Evolutionary conservation across 37 sponge, comb jelly and placozoan species (phyloP).

Genomic region (Ianthella basta): DNA sequence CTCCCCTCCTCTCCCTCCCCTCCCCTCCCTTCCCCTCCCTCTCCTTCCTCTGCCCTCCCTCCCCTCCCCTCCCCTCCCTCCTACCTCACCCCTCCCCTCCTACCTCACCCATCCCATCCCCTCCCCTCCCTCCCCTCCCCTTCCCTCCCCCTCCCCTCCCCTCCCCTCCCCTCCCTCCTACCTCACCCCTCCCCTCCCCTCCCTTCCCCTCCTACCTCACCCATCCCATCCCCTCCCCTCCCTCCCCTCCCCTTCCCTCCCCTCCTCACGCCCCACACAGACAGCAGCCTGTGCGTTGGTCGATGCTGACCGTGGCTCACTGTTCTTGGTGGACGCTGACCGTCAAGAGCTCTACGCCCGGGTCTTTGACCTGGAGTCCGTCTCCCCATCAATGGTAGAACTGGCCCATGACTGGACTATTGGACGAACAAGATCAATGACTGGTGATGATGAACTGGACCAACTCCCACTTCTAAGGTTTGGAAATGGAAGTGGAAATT

Average conservation of each 20-base stretch:
- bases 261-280: background rate
- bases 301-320: slow-evolving; percentile 42
- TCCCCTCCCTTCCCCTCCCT: too few species aligned
- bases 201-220: background rate
- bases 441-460: background rate
- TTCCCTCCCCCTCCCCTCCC: too few species aligned
- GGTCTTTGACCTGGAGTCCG: slow-evolving; percentile 26
- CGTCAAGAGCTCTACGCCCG: slow-evolving; percentile 54
- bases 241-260: background rate
- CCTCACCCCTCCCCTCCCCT: too few species aligned
- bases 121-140: too few species aligned
- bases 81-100: too few species aligned
- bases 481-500: too few species aligned
- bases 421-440: background rate
- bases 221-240: background rate
- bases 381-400: background rate
- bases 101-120: too few species aligned
- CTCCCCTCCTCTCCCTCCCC: too few species aligned
- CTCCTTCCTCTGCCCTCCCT: too few species aligned
- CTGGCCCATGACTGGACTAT: slow-evolving; percentile 21
- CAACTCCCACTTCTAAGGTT: background rate
- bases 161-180: too few species aligned
- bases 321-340: slow-evolving; percentile 48
- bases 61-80: too few species aligned
- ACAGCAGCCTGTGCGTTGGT: slow-evolving; percentile 25